phyloP scores from a whole-genome alignment of 2,888 invertebrate species.

The Ditylenchus weischeri region DNA sequence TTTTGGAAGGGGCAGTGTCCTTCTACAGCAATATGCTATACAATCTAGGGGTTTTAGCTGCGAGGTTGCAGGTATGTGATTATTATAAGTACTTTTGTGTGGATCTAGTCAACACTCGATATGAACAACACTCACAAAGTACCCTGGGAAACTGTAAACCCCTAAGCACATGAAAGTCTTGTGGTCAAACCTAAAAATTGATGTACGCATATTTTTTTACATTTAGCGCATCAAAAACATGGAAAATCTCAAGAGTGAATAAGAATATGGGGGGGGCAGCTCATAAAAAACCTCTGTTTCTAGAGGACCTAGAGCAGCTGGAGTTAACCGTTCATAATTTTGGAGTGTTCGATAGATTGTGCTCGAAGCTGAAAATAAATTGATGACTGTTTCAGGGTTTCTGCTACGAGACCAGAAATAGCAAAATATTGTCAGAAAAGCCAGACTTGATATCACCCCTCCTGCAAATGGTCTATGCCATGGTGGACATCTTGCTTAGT shows the following conservation, averaged over 20 bases:
- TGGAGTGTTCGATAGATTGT: no score
- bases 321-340: no score
- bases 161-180: no score
- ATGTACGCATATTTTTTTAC: no score
- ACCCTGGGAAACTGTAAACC: no score
- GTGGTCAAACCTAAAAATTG: no score
- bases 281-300: no score
- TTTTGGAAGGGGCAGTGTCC: conserved; percentile 33
- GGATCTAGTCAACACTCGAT: not conserved
- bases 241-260: no score
- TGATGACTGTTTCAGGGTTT: conserved; percentile 24
- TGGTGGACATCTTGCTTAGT: conserved; percentile 31
- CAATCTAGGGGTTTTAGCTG: conserved; percentile 38
- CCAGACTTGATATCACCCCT: conserved; percentile 30
- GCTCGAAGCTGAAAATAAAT: not conserved
- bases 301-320: no score
- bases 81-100: not conserved
- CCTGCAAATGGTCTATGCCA: conserved; percentile 32
- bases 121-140: no score
- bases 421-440: conserved; percentile 21
- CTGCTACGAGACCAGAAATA: conserved; percentile 25
- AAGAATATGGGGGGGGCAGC: no score
- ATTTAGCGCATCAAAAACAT: no score
- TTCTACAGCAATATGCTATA: conserved; percentile 40
- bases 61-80: conserved; percentile 30